These are phyloP conservation scores for Psettodes erumei DNA, from an alignment of 2,113 vertebrate genomes.

Conservation along the genomic window DNA sequence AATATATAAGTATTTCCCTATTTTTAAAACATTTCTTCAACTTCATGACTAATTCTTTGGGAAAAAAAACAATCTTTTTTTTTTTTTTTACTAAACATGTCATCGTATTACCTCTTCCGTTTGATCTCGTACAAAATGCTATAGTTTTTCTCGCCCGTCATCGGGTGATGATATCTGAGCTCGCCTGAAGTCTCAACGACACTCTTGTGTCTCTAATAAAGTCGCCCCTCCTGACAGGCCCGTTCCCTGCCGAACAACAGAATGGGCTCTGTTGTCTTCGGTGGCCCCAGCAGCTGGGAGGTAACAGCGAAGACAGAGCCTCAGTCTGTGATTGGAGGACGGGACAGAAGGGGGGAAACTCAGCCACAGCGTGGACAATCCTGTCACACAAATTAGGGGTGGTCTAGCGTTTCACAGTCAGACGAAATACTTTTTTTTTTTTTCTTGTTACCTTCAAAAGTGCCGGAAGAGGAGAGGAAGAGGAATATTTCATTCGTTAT, in stretches of 20 bases:
- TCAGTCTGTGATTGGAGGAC: constrained; percentile 88
- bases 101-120: background rate
- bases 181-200: constrained; percentile 90
- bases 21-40: background rate
- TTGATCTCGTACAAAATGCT: constrained; percentile 15
- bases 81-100: background rate
- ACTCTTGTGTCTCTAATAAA: constrained; percentile 94
- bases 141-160: constrained; percentile 84
- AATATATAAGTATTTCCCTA: background rate
- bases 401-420: constrained; percentile 70
- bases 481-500: background rate
- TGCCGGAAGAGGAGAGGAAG: background rate
- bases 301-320: constrained; percentile 91
- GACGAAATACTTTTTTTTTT: constrained; percentile 40
- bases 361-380: constrained; percentile 83
- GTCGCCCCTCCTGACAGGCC: constrained; percentile 88
- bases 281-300: constrained; percentile 91
- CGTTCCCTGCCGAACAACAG: constrained; percentile 93
- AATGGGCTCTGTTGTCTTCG: constrained; percentile 91
- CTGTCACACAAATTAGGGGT: constrained; percentile 81
- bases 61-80: background rate
- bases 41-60: background rate
- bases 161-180: constrained; percentile 91
- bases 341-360: constrained; percentile 87
- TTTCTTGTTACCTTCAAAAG: constrained; percentile 15